These are phyloP conservation scores for Tribolium madens DNA, from an alignment of 1,140 invertebrate genomes.

Conservation along the genomic window DNA sequence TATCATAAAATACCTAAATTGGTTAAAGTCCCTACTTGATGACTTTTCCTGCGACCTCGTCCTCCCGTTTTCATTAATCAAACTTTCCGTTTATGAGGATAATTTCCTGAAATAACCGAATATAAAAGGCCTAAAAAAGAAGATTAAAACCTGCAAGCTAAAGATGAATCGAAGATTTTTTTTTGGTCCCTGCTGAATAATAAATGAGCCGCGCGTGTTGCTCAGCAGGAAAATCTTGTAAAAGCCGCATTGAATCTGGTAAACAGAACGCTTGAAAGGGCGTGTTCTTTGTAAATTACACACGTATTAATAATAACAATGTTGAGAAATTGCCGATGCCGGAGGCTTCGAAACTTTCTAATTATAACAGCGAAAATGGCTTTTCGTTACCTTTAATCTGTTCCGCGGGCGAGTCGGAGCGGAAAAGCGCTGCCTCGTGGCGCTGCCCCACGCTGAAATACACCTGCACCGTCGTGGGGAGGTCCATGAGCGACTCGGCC, in stretches of 20 bases:
- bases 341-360: not conserved
- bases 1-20: too few species aligned
- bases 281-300: conserved; percentile 19
- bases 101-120: conserved; percentile 1
- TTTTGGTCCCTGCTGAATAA: too few species aligned
- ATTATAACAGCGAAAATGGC: conserved; percentile 9
- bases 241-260: conserved; percentile 12
- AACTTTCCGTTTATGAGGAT: not conserved
- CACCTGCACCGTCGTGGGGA: conserved; percentile 63
- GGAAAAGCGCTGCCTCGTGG: conserved; percentile 68
- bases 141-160: conserved; percentile 25
- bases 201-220: too few species aligned
- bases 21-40: too few species aligned
- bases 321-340: not conserved
- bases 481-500: conserved; percentile 61
- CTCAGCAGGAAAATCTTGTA: not conserved
- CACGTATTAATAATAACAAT: conserved; percentile 22
- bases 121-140: conserved; percentile 9
- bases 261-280: not conserved
- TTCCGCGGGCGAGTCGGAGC: conserved; percentile 64
- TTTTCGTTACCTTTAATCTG: conserved; percentile 63
- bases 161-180: too few species aligned
- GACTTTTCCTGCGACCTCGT: too few species aligned
- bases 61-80: conserved; percentile 2
- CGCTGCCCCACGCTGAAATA: conserved; percentile 70